Conservation (phyloP, 2,888 invertebrate species). For the Polia nebulosa region DNA sequence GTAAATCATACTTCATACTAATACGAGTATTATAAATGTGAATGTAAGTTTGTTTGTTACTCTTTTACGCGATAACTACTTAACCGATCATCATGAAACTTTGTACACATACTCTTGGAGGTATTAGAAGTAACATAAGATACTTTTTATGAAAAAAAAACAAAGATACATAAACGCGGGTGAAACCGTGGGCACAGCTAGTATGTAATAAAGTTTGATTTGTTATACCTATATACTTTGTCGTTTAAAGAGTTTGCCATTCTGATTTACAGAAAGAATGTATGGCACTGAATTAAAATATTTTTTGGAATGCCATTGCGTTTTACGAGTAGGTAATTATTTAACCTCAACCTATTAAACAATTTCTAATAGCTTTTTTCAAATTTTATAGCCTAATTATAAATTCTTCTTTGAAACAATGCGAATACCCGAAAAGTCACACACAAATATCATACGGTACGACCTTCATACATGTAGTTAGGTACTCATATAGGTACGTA, state of each 20-base stretch:
- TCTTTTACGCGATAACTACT: no score
- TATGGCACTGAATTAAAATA: constrained; percentile 1
- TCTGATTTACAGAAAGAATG: constrained; percentile 4
- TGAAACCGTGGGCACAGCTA: no score
- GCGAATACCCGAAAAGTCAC: not conserved
- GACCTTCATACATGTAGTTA: not conserved
- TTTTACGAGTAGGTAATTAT: constrained; percentile 5
- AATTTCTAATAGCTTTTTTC: not conserved
- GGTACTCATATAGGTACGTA: not conserved
- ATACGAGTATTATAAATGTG: no score
- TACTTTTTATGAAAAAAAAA: no score
- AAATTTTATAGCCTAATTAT: not conserved
- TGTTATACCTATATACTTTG: not conserved
- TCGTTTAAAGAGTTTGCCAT: not conserved
- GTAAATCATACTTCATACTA: no score
- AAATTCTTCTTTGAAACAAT: not conserved
- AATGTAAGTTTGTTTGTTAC: no score
- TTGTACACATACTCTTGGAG: no score
- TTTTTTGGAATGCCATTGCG: constrained; percentile 17
- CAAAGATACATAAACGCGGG: no score
- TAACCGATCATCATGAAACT: no score
- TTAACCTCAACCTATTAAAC: constrained; percentile 15
- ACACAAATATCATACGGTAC: not conserved
- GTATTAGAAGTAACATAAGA: no score
- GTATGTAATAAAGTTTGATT: constrained; percentile 18